Conservation (phyloP, 1,140 invertebrate genomes). For the Onthophagus taurus region DNA sequence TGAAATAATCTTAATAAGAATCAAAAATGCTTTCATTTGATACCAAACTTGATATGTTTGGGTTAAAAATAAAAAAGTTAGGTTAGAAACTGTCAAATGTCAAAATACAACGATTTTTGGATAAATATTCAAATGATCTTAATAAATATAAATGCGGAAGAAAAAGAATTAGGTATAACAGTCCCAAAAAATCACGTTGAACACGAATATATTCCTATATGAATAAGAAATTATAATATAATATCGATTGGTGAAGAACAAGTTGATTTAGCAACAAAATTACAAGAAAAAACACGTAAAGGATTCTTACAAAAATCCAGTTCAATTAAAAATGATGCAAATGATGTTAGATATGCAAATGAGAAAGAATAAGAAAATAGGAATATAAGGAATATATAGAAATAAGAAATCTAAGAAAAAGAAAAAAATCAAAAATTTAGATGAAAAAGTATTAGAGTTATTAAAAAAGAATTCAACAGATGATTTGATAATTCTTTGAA, state of each 20-base stretch:
- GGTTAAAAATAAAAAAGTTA: too few relatives aligned
- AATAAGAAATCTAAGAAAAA: conserved; percentile 45
- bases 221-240: conserved; percentile 53
- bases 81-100: too few relatives aligned
- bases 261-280: conserved; percentile 70
- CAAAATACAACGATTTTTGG: too few relatives aligned
- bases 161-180: conserved; percentile 42
- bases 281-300: conserved; percentile 69
- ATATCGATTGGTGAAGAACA: conserved; percentile 45
- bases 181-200: conserved; percentile 56
- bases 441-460: conserved; percentile 42
- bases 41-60: too few relatives aligned
- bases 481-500: conserved; percentile 39
- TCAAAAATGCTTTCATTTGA: too few relatives aligned
- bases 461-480: conserved; percentile 32
- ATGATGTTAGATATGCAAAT: conserved; percentile 58
- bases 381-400: conserved; percentile 43
- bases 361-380: conserved; percentile 41
- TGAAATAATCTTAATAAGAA: too few relatives aligned
- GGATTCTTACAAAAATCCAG: conserved; percentile 82
- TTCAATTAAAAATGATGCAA: conserved; percentile 75
- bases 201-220: conserved; percentile 66
- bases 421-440: conserved; percentile 44
- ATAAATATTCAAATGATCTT: too few relatives aligned
- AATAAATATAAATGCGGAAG: conserved; percentile 49